Conservation (phyloP, 2,888 invertebrate species). For the Electrophaes corylata region DNA sequence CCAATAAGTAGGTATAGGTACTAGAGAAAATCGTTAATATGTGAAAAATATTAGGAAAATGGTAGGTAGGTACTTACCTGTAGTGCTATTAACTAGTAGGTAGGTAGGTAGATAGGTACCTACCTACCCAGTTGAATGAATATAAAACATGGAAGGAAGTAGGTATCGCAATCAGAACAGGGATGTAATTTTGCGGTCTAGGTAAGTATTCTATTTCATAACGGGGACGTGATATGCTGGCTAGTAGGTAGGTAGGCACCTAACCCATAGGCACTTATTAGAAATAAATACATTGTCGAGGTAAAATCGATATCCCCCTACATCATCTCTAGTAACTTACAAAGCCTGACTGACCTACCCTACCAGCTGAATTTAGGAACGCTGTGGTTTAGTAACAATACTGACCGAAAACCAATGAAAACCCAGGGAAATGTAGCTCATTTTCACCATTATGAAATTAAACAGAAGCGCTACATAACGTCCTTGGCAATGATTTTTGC, state of each 20-base stretch:
- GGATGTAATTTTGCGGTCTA: conserved; percentile 19
- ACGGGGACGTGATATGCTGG: conserved; percentile 1
- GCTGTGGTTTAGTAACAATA: background rate
- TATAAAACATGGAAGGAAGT: background rate
- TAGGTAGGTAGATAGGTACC: no score
- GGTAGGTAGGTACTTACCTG: no score
- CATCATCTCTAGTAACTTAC: background rate
- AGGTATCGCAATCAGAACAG: conserved; percentile 17
- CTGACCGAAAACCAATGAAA: background rate
- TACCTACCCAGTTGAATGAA: background rate
- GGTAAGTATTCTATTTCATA: conserved; percentile 19
- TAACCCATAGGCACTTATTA: no score
- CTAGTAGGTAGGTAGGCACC: background rate
- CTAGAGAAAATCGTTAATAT: no score
- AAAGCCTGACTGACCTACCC: conserved; percentile 26
- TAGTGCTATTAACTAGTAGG: no score
- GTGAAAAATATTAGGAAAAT: no score
- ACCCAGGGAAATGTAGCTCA: background rate
- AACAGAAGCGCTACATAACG: conserved; percentile 33
- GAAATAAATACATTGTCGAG: conserved; percentile 14
- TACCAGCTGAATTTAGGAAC: background rate
- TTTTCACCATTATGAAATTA: conserved; percentile 15
- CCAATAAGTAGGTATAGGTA: no score
- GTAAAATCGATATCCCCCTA: conserved; percentile 22
- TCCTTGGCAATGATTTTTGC: conserved; percentile 59